These are phyloP conservation scores for Philonicus albiceps DNA, from an alignment of 2,888 invertebrate species.

Conservation along the genomic window DNA sequence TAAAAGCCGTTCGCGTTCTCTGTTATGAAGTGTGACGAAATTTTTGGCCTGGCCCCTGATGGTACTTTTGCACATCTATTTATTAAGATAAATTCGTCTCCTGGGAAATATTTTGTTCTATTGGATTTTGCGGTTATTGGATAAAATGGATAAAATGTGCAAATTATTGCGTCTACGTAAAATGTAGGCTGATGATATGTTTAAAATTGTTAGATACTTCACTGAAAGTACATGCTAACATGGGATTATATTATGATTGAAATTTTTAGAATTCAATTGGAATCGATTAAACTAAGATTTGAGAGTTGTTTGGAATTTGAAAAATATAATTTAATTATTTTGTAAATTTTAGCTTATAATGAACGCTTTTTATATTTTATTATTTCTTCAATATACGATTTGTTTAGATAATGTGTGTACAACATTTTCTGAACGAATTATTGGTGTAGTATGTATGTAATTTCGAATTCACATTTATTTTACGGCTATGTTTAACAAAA, in stretches of 20 bases:
- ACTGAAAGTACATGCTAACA: not conserved
- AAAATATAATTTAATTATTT: not conserved
- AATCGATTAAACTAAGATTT: not conserved
- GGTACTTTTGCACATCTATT: slow-evolving; percentile 5
- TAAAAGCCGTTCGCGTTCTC: not conserved
- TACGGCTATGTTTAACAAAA: no score
- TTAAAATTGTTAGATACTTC: not conserved
- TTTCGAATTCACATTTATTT: no score
- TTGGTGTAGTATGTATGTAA: no score
- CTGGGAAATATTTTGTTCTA: slow-evolving; percentile 5
- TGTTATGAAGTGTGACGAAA: not conserved
- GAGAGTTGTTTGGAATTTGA: not conserved
- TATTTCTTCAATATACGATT: no score
- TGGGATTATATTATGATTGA: not conserved
- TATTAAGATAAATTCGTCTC: slow-evolving; percentile 19
- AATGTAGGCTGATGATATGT: not conserved
- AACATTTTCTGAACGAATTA: not conserved
- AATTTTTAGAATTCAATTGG: not conserved
- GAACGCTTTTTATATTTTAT: not conserved
- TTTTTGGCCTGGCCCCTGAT: not conserved
- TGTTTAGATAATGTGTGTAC: not conserved
- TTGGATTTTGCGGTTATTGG: slow-evolving; percentile 12
- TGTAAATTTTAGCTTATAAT: not conserved
- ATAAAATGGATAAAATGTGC: not conserved
- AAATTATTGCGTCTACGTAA: not conserved